Evolutionary conservation across 2,113 vertebrate genomes (phyloP), one percentile per base, ranked within the genome.

Genomic region (Apodemus sylvaticus): DNA sequence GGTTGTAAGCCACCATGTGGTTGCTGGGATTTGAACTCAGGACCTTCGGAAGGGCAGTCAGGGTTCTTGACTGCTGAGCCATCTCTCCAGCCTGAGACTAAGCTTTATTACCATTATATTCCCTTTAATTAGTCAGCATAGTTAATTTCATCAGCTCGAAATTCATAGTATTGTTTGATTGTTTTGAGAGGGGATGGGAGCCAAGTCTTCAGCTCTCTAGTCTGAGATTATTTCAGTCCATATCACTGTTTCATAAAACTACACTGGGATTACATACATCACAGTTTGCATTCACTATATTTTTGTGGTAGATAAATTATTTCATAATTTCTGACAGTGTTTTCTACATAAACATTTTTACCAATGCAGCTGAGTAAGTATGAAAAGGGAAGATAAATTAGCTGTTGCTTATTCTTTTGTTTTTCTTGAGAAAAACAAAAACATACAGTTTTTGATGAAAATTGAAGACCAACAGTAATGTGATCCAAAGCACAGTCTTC

Each of bases 391-490:
- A 95, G 60, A 71, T 60, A 93, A 85, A 55, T 39, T 62, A 92
- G 39, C 39, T 13, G 71, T 42, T 22, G 8, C 66, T 95, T 45
- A 39, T 51, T 45, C 92, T 86, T 87, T 79, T 34, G 36, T 85
- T 79, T 86, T 66, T 53, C 81, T 83, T 51, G 83, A 70, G 19
- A 24, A 53, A 79, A 95, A 95, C 31, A 71, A 76, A 97, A 97
- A 55, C 64, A 76, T 31, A 71, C 11, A 55, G 3, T 48, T 93
- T 91, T 51, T 64, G 13, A n/a, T 29, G 78, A 29, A 77, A 51
- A 87, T 66, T 17, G 76, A 78, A 0, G 78, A 71, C 89, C 60
- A 55, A 78, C 71, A 77, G 24, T 10, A 92, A 10, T 34, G 48
- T 91, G 39, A 6, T 70, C 45, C 58, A 93, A 68, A 58, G 81